Evolutionary conservation across 2,888 invertebrate species (phyloP).

Genomic region (Chaetoderma sp.): DNA sequence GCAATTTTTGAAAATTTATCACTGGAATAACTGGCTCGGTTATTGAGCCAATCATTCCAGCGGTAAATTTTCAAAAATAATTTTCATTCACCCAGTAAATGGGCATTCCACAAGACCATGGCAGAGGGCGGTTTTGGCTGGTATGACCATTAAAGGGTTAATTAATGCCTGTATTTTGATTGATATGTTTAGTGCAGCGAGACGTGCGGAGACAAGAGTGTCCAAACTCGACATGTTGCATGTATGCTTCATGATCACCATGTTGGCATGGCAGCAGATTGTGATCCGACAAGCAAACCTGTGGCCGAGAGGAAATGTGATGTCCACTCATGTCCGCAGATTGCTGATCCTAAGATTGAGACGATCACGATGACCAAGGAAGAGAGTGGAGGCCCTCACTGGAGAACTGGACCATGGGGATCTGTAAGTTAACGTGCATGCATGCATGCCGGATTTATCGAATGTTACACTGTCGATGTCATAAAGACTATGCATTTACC

Average conservation of each 20-base stretch:
- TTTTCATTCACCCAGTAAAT: no score
- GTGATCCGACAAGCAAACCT: slow-evolving; percentile 42
- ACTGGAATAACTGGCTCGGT: no score
- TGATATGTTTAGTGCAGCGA: slow-evolving; percentile 68
- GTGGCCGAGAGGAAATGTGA: slow-evolving; percentile 56
- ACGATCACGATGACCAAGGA: slow-evolving; percentile 47
- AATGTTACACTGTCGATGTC: neutral
- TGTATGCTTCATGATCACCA: slow-evolving; percentile 71
- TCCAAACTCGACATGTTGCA: slow-evolving; percentile 75
- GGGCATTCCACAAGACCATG: no score
- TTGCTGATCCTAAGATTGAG: slow-evolving; percentile 39
- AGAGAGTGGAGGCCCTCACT: slow-evolving; percentile 56
- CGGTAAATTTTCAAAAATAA: no score
- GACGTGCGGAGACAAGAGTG: slow-evolving; percentile 78
- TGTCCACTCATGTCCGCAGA: slow-evolving; percentile 37
- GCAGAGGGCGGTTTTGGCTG: no score
- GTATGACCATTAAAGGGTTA: no score
- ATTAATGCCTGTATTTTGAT: no score
- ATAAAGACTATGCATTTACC: neutral
- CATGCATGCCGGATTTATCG: neutral
- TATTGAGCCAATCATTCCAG: no score
- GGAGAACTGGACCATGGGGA: slow-evolving; percentile 71
- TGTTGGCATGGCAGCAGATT: slow-evolving; percentile 31
- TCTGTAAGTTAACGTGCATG: slow-evolving; percentile 62
- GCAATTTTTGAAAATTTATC: no score